Percentiles rank a stretch among this genome's conserved stretches.
Evolutionary conservation across 2,113 vertebrate genomes (phyloP).

Genomic region (Salvator merianae): DNA sequence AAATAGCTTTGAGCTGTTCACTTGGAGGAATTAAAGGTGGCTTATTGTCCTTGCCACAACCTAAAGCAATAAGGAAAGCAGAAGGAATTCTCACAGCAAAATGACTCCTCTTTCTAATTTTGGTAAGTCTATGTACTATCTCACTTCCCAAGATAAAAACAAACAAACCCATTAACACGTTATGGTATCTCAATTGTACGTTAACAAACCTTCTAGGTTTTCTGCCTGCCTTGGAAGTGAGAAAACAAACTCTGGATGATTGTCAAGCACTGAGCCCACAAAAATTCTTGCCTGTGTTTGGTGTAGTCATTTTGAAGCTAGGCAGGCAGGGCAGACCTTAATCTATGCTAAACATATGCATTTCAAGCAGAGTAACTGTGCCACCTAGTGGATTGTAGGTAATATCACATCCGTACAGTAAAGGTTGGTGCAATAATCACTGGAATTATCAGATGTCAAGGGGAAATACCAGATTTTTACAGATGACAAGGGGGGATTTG

Average conservation of each 20-base stretch:
- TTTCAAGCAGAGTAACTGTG: neutral
- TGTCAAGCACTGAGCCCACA: neutral
- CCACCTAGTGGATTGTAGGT: constrained; percentile 66
- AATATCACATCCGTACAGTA: neutral
- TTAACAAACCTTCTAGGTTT: neutral
- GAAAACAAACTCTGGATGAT: neutral
- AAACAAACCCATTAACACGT: neutral
- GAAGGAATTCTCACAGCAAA: neutral
- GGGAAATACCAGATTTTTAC: too few relatives aligned
- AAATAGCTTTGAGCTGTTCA: constrained; percentile 1
- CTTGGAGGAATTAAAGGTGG: neutral
- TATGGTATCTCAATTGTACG: neutral
- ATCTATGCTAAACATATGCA: neutral
- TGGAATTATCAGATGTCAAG: too few relatives aligned
- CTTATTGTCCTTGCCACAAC: constrained; percentile 19
- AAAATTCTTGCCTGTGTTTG: neutral
- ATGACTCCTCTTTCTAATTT: neutral
- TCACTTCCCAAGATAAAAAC: neutral
- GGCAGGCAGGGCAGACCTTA: neutral
- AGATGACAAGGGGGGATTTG: too few relatives aligned
- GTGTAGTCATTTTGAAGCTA: neutral
- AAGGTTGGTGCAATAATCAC: too few relatives aligned
- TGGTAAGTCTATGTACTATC: neutral
- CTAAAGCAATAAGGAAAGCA: constrained; percentile 30
- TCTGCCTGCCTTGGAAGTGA: neutral